Evolutionary conservation across 2,797 vertebrate species (phyloP).

Genomic region (Cetoscarus ocellatus): DNA sequence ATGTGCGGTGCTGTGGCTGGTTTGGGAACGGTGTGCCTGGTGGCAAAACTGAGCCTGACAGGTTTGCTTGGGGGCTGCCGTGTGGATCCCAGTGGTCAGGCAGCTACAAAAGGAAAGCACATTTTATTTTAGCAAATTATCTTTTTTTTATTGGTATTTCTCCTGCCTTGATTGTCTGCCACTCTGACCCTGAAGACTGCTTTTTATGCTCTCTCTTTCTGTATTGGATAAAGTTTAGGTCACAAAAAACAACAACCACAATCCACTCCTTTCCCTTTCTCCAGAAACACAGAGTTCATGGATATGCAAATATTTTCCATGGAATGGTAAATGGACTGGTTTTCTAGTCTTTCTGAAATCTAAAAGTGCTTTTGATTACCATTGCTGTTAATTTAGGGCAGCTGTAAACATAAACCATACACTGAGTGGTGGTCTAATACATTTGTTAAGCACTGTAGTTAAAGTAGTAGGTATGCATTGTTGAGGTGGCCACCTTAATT

Average conservation of each 20-base stretch:
- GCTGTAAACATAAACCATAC: too few relatives aligned
- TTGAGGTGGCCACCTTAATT: too few relatives aligned
- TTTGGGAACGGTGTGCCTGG: constrained; percentile 91
- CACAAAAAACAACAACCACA: neutral
- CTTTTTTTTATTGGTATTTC: neutral
- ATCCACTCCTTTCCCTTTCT: neutral
- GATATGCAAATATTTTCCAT: too few relatives aligned
- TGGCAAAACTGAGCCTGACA: constrained; percentile 88
- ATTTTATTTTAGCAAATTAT: neutral
- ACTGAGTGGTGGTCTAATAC: too few relatives aligned
- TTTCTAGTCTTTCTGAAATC: too few relatives aligned
- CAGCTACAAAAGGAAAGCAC: constrained; percentile 79
- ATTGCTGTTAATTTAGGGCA: too few relatives aligned
- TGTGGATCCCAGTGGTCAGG: constrained; percentile 96
- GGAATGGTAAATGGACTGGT: too few relatives aligned
- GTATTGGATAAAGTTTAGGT: neutral
- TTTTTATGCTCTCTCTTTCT: too few relatives aligned
- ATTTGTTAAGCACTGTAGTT: too few relatives aligned
- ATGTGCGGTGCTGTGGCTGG: constrained; percentile 91
- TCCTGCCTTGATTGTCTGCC: neutral
- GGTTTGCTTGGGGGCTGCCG: constrained; percentile 93
- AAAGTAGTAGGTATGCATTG: too few relatives aligned
- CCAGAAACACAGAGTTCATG: neutral
- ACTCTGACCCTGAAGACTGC: too few relatives aligned
- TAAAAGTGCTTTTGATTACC: too few relatives aligned